phyloP scores from a whole-genome alignment of 2,797 vertebrate species.

The Amphiprion clarkii region DNA sequence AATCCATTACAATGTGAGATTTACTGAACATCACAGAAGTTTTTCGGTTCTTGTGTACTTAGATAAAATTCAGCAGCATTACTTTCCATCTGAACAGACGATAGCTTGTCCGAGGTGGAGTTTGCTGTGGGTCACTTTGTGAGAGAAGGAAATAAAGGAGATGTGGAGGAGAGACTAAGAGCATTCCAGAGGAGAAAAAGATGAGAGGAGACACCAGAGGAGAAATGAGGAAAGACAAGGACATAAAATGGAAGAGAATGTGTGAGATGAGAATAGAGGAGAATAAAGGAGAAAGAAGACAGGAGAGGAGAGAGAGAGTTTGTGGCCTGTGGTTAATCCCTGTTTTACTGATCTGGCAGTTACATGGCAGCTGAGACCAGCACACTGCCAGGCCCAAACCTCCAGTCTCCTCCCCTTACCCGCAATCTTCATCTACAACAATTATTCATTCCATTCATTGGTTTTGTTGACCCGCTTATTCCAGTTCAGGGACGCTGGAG shows the following conservation, averaged over 20 bases:
- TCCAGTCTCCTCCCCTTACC: conserved; percentile 41
- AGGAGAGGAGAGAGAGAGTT: conserved; percentile 37
- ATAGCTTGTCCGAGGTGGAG: conserved; percentile 14
- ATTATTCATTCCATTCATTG: conserved; percentile 68
- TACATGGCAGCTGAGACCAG: conserved; percentile 61
- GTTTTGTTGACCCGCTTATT: conserved; percentile 67
- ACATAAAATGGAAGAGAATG: conserved; percentile 42
- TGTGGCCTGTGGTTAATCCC: conserved; percentile 68
- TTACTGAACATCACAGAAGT: neutral
- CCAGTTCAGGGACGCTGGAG: conserved; percentile 64
- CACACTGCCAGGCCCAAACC: conserved; percentile 47
- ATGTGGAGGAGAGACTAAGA: conserved; percentile 60
- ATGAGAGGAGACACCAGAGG: conserved; percentile 58
- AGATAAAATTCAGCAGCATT: conserved; percentile 5
- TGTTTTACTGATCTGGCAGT: conserved; percentile 68
- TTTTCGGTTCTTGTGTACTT: neutral
- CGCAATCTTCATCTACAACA: conserved; percentile 66
- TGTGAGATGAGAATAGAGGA: conserved; percentile 44
- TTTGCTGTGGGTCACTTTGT: conserved; percentile 52
- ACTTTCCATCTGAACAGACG: conserved; percentile 2
- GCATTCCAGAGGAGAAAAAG: conserved; percentile 53
- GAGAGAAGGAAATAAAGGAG: conserved; percentile 40
- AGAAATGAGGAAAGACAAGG: conserved; percentile 60
- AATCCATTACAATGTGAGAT: conserved; percentile 5
- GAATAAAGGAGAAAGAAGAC: conserved; percentile 50